Base-by-base conservation (phyloP, 2,888 invertebrate genomes). In the Arctia plantaginis region DNA sequence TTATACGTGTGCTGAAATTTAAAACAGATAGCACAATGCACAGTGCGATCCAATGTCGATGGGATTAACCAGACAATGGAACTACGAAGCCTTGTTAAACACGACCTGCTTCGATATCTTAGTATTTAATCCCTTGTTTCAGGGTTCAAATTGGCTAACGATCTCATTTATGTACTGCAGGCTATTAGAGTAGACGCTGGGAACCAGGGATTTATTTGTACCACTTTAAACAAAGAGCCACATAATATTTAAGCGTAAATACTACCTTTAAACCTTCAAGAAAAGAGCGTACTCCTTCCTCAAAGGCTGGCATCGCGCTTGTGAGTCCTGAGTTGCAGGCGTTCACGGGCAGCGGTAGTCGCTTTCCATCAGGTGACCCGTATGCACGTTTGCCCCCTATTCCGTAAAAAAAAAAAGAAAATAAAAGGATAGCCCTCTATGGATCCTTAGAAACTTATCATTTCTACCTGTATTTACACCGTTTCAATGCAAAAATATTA, bases 31-130 rank as follows among this genome's bases (percentile, higher is more conserved):
- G 73, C 78, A 76, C 79, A 78, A 71, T 73, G 77, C 77, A 78
- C 79, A 74, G 75, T 78, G 79, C 75, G 77, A 30, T 47, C 20
- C 44, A 30, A 67, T 30, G 64, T 76, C 75, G 72, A 77, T 78
- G 72, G 77, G 80, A 82, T 85, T 86, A 80, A 39, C 80, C 78
- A 84, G 77, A 81, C 81, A 84, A 83, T 82, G 74, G 73, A 73
- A 80, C 76, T 74, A 73, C 73, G 76, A 83, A 80, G 77, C 77
- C 80, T 78, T 72, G 78, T 81, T 79, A 80, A 62, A 66, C 13
- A 23, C 18, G 30, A 64, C 71, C 71, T 68, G 39, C 67, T 62
- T 66, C 35, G 23, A 55, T 62, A 84, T 64, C 15, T 2, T 77
- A 35, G 30, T 66, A 74, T 69, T 69, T 83, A 76, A 65, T 30